A percentile compares a stretch with the other conserved stretches of the same genome.
Conservation (phyloP, 2,113 vertebrate genomes). For the Struthidea cinerea region DNA sequence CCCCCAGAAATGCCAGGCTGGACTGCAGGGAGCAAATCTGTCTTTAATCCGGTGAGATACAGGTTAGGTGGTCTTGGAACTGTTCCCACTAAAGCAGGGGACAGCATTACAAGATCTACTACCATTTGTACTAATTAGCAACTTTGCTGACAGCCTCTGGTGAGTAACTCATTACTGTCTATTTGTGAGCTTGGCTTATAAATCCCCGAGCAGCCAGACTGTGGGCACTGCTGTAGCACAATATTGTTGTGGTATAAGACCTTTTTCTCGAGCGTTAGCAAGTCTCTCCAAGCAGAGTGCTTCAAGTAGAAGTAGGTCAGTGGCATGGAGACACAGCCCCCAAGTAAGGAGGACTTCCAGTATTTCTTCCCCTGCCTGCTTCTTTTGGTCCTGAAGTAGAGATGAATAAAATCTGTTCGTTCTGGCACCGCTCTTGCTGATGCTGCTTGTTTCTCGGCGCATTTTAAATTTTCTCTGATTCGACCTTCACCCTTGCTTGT, state of each 20-base stretch:
- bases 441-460: conserved; percentile 17
- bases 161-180: conserved; percentile 65
- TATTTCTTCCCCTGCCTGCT: background rate
- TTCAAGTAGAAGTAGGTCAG: conserved; percentile 50
- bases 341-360: conserved; percentile 16
- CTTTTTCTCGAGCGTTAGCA: conserved; percentile 1
- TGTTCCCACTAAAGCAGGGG: conserved; percentile 44
- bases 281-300: background rate
- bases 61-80: conserved; percentile 56
- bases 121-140: conserved; percentile 63
- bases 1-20: background rate
- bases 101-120: conserved; percentile 43
- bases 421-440: conserved; percentile 37
- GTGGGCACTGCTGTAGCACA: conserved; percentile 26
- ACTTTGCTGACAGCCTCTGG: conserved; percentile 63
- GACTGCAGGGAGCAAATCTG: background rate
- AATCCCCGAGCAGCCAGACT: conserved; percentile 56
- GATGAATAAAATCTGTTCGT: conserved; percentile 26
- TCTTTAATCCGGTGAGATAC: background rate
- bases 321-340: conserved; percentile 21
- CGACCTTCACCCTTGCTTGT: conserved; percentile 41
- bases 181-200: conserved; percentile 62
- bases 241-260: conserved; percentile 46
- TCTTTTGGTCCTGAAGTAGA: background rate
- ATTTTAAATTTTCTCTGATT: conserved; percentile 58